Evolutionary conservation across 1,140 invertebrate genomes (phyloP).

Genomic region (Drosophila persimilis): DNA sequence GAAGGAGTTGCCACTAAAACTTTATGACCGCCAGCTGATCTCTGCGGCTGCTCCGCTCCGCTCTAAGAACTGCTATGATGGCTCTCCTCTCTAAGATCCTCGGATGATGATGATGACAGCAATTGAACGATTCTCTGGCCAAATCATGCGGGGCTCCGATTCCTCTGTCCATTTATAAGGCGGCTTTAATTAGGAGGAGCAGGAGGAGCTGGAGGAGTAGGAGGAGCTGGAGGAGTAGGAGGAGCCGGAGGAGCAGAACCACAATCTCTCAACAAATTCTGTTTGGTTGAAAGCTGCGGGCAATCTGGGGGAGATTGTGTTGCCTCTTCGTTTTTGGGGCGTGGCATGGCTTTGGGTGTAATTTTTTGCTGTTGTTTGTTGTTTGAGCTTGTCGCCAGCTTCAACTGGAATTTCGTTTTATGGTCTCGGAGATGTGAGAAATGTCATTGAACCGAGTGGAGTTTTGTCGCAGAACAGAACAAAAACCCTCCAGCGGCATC

Average conservation of each 20-base stretch:
- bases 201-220: neutral
- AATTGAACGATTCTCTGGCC: constrained; percentile 14
- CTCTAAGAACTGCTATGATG: constrained; percentile 7
- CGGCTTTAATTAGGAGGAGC: constrained; percentile 43
- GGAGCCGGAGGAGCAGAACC: neutral
- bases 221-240: neutral
- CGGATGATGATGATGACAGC: neutral
- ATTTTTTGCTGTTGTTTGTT: constrained; percentile 36
- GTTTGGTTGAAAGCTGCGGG: constrained; percentile 56
- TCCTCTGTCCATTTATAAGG: neutral
- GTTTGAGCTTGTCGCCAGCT: constrained; percentile 22
- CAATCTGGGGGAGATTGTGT: constrained; percentile 15
- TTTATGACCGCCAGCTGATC: constrained; percentile 68
- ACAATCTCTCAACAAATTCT: constrained; percentile 22
- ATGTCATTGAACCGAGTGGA: constrained; percentile 67
- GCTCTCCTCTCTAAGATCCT: too few relatives aligned
- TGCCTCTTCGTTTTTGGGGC: constrained; percentile 32
- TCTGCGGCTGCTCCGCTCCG: neutral
- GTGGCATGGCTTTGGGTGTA: constrained; percentile 31
- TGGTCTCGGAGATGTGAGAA: constrained; percentile 36
- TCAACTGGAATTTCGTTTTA: constrained; percentile 62
- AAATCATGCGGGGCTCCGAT: constrained; percentile 49
- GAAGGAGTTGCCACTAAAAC: constrained; percentile 55
- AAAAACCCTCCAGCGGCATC: constrained; percentile 47
- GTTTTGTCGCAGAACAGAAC: constrained; percentile 50